Base-by-base conservation (phyloP, 2,888 invertebrate genomes). In the Macaria liturata region DNA sequence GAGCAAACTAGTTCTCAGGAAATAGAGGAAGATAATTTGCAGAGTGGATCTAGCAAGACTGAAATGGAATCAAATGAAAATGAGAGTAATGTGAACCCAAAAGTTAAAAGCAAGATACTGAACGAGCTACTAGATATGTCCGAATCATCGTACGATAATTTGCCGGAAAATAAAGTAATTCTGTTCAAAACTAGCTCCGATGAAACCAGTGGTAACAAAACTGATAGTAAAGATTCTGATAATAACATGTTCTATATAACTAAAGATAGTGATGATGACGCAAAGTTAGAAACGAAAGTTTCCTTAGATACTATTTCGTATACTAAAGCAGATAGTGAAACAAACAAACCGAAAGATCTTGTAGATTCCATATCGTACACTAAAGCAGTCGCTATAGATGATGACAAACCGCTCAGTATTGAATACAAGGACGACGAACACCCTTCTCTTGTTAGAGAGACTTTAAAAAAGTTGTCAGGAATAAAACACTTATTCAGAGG, bases 51-150 rank as follows among this genome's bases (percentile, higher is more conserved):
- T 20, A 49, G n/a, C 5, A 43, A 50, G 30, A 39, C 9, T 46
- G 54, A 61, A 40, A 20, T 30, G 39, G 50, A 37, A 37, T 37
- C 34, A 6, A 37, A 37, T 6, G 7, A 37, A 6, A 37, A 7
- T 37, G 34, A 20, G 20, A 20, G 1, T 20, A 20, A 37, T 6
- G 34, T 37, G 34, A 37, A 37, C 7, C 34, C 3, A 4, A 39
- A 61, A 40, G 31, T 30, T 34, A 61, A 52, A 0, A 56, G 72
- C n/a, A 76, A 80, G 1, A 68, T 82, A 9, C 60, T 84, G 0
- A 66, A 75, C 54, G 72, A 79, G 47, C 72, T 86, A 20, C 66
- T 86, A 7, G 80, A 84, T 54, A 83, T 84, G 84, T 81, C 86
- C 0, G 59, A 57, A 3, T 67, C 60, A 0, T 72, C 74, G 0